Evolutionary conservation across 2,113 vertebrate species (phyloP).

Genomic region (Triplophysa siluroides): DNA sequence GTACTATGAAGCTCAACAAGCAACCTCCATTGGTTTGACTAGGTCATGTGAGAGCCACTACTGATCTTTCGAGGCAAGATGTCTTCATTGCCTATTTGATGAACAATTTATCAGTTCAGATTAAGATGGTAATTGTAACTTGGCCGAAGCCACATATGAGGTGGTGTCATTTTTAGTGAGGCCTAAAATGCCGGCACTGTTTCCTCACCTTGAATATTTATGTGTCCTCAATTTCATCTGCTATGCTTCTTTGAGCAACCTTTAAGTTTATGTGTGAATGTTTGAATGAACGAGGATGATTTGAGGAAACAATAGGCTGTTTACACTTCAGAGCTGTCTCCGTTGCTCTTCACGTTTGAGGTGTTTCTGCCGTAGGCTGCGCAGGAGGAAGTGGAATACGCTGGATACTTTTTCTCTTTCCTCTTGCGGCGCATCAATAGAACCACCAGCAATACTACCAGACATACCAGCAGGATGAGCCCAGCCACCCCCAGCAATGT

Average conservation of each 20-base stretch:
- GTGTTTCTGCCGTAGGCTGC: constrained; percentile 69
- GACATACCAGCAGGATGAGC: constrained; percentile 70
- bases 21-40: constrained; percentile 6
- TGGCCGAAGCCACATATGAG: not conserved
- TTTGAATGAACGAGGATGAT: constrained; percentile 12
- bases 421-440: constrained; percentile 68
- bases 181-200: not conserved
- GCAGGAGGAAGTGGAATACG: constrained; percentile 73
- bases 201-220: constrained; percentile 3
- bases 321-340: constrained; percentile 77
- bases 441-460: constrained; percentile 58
- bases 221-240: constrained; percentile 1
- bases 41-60: not conserved
- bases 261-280: constrained; percentile 17
- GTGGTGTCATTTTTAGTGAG: constrained; percentile 1
- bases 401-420: constrained; percentile 63
- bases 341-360: constrained; percentile 50
- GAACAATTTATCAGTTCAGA: not conserved
- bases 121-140: not conserved
- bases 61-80: not conserved
- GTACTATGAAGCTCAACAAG: constrained; percentile 24
- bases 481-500: constrained; percentile 67
- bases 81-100: not conserved
- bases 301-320: not conserved
- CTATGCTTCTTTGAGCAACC: constrained; percentile 18